Evolutionary conservation across 1,140 invertebrate species (phyloP).

Genomic region (Aphis craccivora): DNA sequence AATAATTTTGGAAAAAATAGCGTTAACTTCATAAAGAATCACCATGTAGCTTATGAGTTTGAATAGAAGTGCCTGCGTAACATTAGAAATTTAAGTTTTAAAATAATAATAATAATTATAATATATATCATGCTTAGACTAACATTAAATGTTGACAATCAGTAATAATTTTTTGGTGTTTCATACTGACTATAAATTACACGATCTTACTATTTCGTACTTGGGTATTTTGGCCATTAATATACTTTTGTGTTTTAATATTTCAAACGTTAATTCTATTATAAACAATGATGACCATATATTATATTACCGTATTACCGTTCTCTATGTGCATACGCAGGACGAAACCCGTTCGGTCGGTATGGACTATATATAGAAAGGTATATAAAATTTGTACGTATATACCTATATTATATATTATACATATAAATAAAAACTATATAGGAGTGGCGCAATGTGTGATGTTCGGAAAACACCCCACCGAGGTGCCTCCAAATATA

Average conservation of each 20-base stretch:
- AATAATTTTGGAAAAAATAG: background rate
- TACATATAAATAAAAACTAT: background rate
- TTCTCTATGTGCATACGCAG: background rate
- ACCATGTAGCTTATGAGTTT: background rate
- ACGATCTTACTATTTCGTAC: background rate
- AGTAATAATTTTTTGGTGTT: background rate
- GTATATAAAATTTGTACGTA: background rate
- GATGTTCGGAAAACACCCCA: background rate
- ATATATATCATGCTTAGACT: background rate
- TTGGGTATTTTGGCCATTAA: background rate
- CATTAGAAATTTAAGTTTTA: background rate
- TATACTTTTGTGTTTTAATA: background rate
- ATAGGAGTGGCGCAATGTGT: background rate
- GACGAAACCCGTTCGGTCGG: slow-evolving; percentile 24
- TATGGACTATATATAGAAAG: background rate
- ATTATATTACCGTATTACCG: background rate
- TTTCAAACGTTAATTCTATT: background rate
- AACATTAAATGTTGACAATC: background rate
- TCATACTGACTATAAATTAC: background rate
- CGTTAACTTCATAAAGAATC: background rate
- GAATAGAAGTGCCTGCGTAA: background rate
- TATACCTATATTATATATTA: background rate
- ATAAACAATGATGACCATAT: background rate
- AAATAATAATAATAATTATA: background rate
- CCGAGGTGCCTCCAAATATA: background rate